Evolutionary conservation across 2,888 invertebrate genomes (phyloP).

Genomic region (Eledone cirrhosa): DNA sequence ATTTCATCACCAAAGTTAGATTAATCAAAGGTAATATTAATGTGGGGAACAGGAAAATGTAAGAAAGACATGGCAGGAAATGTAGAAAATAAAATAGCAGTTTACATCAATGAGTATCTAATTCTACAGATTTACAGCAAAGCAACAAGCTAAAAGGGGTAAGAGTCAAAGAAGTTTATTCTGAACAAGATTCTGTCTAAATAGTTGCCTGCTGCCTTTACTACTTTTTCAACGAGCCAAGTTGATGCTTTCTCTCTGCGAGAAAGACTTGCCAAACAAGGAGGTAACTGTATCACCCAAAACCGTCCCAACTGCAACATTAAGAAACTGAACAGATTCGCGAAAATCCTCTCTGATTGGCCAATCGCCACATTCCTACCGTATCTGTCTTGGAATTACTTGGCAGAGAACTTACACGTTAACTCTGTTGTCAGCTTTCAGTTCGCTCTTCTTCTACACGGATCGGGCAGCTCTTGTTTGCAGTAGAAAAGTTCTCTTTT

Average conservation of each 20-base stretch:
- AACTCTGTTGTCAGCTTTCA: constrained; percentile 19
- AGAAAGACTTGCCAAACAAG: constrained; percentile 55
- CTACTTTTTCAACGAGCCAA: too few species aligned
- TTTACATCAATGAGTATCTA: too few species aligned
- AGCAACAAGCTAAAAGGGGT: too few species aligned
- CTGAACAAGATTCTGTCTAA: not conserved
- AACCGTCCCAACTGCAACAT: constrained; percentile 38
- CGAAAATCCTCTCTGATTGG: constrained; percentile 47
- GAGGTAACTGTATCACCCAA: constrained; percentile 55
- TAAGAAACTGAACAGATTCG: constrained; percentile 39
- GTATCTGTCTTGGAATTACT: constrained; percentile 44
- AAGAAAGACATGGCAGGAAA: too few species aligned
- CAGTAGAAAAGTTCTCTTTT: constrained; percentile 37
- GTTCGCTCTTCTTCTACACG: constrained; percentile 24
- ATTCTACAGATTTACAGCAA: too few species aligned
- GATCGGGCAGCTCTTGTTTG: constrained; percentile 46
- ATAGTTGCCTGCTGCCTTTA: not conserved
- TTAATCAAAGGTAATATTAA: too few species aligned
- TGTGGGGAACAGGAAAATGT: too few species aligned
- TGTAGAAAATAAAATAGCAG: too few species aligned
- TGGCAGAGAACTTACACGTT: constrained; percentile 39
- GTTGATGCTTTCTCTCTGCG: not conserved
- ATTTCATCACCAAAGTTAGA: too few species aligned
- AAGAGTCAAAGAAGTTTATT: too few species aligned
- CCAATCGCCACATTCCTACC: constrained; percentile 44